Evolutionary conservation across 2,888 invertebrate genomes (phyloP).

Genomic region (Sarcophaga variegata): DNA sequence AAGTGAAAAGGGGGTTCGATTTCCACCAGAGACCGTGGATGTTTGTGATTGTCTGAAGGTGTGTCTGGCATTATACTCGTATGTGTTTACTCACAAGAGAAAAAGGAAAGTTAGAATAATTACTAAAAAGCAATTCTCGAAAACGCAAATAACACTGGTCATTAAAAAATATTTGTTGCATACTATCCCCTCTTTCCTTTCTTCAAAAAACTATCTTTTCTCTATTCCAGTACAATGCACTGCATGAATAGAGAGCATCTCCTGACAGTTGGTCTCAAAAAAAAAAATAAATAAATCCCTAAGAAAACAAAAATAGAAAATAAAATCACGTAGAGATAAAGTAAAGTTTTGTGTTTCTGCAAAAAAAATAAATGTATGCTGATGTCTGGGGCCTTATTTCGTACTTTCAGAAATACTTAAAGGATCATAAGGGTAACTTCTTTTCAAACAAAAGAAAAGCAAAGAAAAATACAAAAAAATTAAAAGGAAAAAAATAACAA

Average conservation of each 20-base stretch:
- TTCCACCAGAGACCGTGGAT: too few relatives aligned
- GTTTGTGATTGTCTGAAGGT: too few relatives aligned
- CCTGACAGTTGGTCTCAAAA: background rate
- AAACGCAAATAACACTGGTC: too few relatives aligned
- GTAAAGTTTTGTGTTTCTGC: constrained; percentile 3
- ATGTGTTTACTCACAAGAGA: background rate
- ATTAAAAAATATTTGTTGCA: too few relatives aligned
- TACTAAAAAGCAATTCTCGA: too few relatives aligned
- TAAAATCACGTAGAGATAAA: background rate
- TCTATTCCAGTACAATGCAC: too few relatives aligned
- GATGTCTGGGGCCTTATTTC: background rate
- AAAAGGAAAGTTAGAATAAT: background rate
- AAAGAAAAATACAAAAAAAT: background rate
- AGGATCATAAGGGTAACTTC: constrained; percentile 54
- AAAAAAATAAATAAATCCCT: background rate
- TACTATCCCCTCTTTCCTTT: too few relatives aligned
- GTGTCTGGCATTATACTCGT: too few relatives aligned
- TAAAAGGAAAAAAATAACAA: background rate
- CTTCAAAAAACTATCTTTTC: too few relatives aligned
- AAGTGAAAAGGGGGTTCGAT: too few relatives aligned
- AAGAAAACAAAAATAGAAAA: background rate
- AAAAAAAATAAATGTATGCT: background rate
- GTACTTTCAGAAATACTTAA: background rate
- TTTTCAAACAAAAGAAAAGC: constrained; percentile 32
- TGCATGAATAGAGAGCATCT: too few relatives aligned